Base-by-base conservation (phyloP, 2,113 vertebrate genomes). In the Columba livia region DNA sequence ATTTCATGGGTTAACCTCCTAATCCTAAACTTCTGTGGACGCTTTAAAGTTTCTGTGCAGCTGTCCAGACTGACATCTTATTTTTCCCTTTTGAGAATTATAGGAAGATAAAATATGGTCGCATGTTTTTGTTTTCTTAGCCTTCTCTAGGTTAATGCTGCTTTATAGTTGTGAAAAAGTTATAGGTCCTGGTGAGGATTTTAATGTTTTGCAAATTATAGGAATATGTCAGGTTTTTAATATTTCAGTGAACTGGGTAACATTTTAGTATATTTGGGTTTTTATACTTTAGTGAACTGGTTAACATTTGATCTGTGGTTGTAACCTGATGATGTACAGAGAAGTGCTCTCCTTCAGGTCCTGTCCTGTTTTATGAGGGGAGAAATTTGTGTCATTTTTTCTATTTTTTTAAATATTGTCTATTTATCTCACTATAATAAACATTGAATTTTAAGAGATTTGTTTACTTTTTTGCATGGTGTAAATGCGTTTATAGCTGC, bases 351-450 rank as follows among this genome's bases (percentile, higher is more conserved):
- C 75, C 5, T 2, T 38, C 25, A 40, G 77, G 8, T 70, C 66
- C 36, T 36, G 2, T 31, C 29, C 20, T 53, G 40, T 4, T 87
- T 15, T 66, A 0, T 36, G 20, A 74, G 9, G 19, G 32, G 23
- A 77, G 29, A 93, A 79, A 47, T 21, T 6, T 4, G 34, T 23
- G 19, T 20, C 66, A 66, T 50, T 4, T 40, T 77, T 58, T 54
- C 15, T 78, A 0, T 18, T 38, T 83, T 32, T 44, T 19, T 7
- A 66, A 92, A 61, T 42, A 26, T 2, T 60, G 9, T 0, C 1
- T 60, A 2, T 62, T 58, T 60, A 34, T 79, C 8, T 78, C 25
- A 17, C 10, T 80, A 2, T 13, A 78, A 19, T 56, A 38, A 81
- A 23, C 11, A 14, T 53, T 50, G 36, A 42, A 48, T 6, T 6